A percentile compares a stretch with the other conserved stretches of the same genome.
Evolutionary conservation across 2,113 vertebrate species (phyloP).

Genomic region (Uria lomvia): DNA sequence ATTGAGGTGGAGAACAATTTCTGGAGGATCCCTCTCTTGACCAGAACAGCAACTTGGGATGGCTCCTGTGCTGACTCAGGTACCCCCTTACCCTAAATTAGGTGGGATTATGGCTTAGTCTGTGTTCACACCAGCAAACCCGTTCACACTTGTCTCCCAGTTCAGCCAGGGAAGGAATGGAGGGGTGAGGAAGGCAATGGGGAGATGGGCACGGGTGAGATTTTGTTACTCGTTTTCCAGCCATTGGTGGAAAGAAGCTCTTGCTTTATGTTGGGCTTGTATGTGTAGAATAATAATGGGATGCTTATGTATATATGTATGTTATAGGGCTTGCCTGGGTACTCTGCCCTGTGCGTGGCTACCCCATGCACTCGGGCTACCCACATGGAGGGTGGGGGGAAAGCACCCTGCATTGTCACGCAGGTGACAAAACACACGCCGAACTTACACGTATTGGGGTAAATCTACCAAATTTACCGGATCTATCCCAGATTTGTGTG

Average conservation of each 20-base stretch:
- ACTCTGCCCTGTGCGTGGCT: accelerated
- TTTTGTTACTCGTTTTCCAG: not conserved
- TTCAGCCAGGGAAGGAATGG: not conserved
- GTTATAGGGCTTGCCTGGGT: accelerated
- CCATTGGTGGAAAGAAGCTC: not conserved
- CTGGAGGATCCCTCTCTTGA: not conserved
- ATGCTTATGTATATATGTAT: too few relatives aligned
- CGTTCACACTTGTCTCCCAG: accelerated
- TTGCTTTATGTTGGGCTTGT: not conserved
- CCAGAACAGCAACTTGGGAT: not conserved
- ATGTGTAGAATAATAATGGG: not conserved
- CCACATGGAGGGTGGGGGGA: not conserved
- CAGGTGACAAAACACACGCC: not conserved
- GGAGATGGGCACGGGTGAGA: accelerated
- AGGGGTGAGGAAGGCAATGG: not conserved
- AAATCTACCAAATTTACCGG: not conserved
- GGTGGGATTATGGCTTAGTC: not conserved
- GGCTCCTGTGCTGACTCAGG: not conserved
- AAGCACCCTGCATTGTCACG: not conserved
- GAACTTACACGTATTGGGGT: not conserved
- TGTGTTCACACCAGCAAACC: not conserved
- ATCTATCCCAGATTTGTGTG: not conserved
- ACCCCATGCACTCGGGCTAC: accelerated
- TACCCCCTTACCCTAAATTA: not conserved
- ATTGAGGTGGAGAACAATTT: not conserved